Evolutionary conservation across 2,888 invertebrate species (phyloP), one percentile per base, ranked within the genome.

Genomic region (Drosophila neotestacea): DNA sequence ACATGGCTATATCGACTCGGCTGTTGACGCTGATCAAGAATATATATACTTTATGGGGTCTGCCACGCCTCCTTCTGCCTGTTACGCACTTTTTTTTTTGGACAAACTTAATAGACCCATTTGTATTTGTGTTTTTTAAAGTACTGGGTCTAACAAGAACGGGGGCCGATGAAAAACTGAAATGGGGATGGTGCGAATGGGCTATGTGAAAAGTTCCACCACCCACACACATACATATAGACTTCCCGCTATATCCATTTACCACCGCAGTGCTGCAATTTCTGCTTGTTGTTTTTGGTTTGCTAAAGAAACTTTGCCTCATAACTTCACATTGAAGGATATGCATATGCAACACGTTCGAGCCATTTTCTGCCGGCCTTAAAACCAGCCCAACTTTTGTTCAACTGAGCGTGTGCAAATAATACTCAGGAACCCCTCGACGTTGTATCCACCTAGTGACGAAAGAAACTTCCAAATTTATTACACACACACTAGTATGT

Each of bases 341-440:
- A 89, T 86, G 81, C 81, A 89, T 86, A 86, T 86, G 85, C 87
- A 85, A 86, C 85, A 85, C 89, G 88, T 88, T 75, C 86, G 51
- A 56, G 70, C 73, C 77, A 85, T 73, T 63, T 58, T 36, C 64
- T 56, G 64, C 55, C 60, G 7, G 36, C 27, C 39, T 9, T 51
- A 7, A n/a, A 50, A 38, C 16, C 16, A 39, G 39, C 7, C 41
- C 52, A 59, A 42, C 61, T 30, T 41, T 52, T 52, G 30, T 55
- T 54, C 61, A 75, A 58, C 60, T 52, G 60, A 64, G 63, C 51
- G 56, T 42, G 27, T 11, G 22, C n/a, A 54, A 62, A 62, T 54
- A 58, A 58, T 22, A 36, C 39, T 6, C 64, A 60, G 54, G 22
- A 22, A 22, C 22, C 22, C 2, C 22, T 22, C 2, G 22, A 22